Base-by-base conservation (phyloP, 2,113 vertebrate genomes). In the Trematocara variabile region DNA sequence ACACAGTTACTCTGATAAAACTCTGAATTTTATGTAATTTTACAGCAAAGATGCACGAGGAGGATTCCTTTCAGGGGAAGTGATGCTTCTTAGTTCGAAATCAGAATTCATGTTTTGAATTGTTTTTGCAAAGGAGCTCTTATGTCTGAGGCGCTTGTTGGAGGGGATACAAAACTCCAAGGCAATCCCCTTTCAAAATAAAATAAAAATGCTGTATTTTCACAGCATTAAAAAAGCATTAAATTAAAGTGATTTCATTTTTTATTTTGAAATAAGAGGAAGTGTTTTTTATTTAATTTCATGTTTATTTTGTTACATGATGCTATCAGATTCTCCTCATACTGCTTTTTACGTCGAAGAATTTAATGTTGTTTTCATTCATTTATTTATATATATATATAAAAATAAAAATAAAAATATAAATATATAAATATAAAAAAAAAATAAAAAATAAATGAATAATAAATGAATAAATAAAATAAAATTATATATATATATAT, bases 61-160 rank as follows among this genome's bases (percentile, higher is more conserved):
- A 65, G 33, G 10, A 39, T 68, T 5, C 11, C 1, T 65, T 65
- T 20, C 33, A 65, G 18, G 10, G 10, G 34, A 68, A 68, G 4
- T 41, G n/a, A 68, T 68, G 34, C 37, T 68, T 8, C n/a, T 68
- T 14, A 68, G n/a, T 13, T 39, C n/a, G 41, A 39, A 68, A 12
- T 41, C 60, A 41, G 34, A 68, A 20, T 68, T 22, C 1, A 63
- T 0, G 2, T 63, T 63, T 20, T 0, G 0, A 37, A 37, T 37
- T 37, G 33, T 0, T 65, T 63, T 65, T 8, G 9, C 60, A 37
- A n/a, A 34, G 16, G 30, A 11, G 58, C 30, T 11, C 60, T 65
- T 0, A 12, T 20, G 6, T 20, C 10, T 39, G 6, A 0, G 33
- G 4, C 7, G 60, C 0, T 65, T 37, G 5, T 39, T 39, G 10